A percentile compares a stretch with the other conserved stretches of the same genome.
These are phyloP conservation scores for Blastomussa wellsi DNA, from an alignment of 92 coral and sea anemone genomes.

Conservation along the genomic window DNA sequence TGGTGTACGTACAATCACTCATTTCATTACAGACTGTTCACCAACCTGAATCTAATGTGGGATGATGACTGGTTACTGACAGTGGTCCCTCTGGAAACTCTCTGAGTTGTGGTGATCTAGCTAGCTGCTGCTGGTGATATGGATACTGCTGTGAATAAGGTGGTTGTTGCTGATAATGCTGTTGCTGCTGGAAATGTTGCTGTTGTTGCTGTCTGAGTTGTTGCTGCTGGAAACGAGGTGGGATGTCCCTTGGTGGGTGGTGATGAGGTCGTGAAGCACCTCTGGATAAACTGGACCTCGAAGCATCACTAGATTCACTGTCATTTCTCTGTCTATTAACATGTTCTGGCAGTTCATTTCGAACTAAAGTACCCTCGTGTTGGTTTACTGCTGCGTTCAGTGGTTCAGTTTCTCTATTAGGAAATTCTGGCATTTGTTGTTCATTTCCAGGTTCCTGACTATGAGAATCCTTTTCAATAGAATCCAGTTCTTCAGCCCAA, in stretches of 20 bases:
- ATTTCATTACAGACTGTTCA: neutral
- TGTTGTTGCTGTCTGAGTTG: constrained; percentile 71
- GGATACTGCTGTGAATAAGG: constrained; percentile 48
- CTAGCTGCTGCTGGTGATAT: constrained; percentile 26
- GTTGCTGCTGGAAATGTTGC: constrained; percentile 74
- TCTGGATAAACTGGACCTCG: constrained; percentile 67
- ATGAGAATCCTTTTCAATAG: constrained; percentile 35
- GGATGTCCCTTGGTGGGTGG: constrained; percentile 73
- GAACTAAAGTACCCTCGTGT: constrained; percentile 26
- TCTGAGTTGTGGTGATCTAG: constrained; percentile 62
- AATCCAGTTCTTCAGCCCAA: constrained; percentile 45
- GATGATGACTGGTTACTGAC: constrained; percentile 44
- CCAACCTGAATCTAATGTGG: constrained; percentile 72
- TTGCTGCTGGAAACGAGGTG: constrained; percentile 85
- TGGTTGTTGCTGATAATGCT: constrained; percentile 46
- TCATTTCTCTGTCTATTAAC: constrained; percentile 63
- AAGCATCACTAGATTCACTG: constrained; percentile 88
- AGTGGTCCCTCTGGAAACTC: constrained; percentile 67
- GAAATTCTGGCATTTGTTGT: constrained; percentile 31
- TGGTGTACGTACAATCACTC: neutral
- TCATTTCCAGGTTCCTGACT: constrained; percentile 33
- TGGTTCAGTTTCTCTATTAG: constrained; percentile 38
- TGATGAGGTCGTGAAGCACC: constrained; percentile 67
- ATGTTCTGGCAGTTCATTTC: constrained; percentile 38
- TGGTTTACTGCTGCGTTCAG: constrained; percentile 11